Percentiles rank a stretch among this genome's conserved stretches.
Conservation (phyloP, 2,888 invertebrate genomes). For the Drosophila mayaguana region DNA sequence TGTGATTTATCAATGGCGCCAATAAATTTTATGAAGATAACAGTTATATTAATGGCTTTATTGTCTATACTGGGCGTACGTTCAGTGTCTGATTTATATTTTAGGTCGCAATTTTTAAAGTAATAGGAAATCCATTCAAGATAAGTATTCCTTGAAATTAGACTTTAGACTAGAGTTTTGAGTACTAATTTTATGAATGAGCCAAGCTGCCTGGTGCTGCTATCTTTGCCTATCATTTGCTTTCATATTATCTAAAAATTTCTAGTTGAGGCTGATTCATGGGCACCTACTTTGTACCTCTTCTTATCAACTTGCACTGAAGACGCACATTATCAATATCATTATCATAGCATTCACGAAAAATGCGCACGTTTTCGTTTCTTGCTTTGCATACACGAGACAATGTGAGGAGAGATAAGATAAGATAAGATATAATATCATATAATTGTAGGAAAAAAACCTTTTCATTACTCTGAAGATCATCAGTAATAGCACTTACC, state of each 20-base stretch:
- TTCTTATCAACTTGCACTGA: slow-evolving; percentile 10
- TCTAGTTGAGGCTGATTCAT: slow-evolving; percentile 33
- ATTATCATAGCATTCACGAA: slow-evolving; percentile 20
- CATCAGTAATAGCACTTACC: slow-evolving; percentile 13
- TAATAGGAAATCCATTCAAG: slow-evolving; percentile 7
- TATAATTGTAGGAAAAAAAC: background rate
- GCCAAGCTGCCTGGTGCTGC: background rate
- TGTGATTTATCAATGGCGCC: slow-evolving; percentile 34
- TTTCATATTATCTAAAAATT: slow-evolving; percentile 15
- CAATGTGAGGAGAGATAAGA: slow-evolving; percentile 28
- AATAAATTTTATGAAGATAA: slow-evolving; percentile 26
- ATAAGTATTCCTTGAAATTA: slow-evolving; percentile 18
- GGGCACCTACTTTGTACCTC: slow-evolving; percentile 10
- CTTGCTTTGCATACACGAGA: slow-evolving; percentile 42
- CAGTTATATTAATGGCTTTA: slow-evolving; percentile 2
- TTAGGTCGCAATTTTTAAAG: slow-evolving; percentile 18
- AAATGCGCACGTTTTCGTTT: slow-evolving; percentile 40
- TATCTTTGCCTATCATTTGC: slow-evolving; percentile 2
- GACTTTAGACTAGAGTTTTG: slow-evolving; percentile 20
- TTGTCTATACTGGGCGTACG: background rate
- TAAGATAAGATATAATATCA: slow-evolving; percentile 13
- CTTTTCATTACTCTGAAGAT: slow-evolving; percentile 32
- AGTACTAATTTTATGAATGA: slow-evolving; percentile 44
- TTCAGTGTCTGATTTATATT: slow-evolving; percentile 6
- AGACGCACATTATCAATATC: slow-evolving; percentile 27